phyloP scores from a whole-genome alignment of 2,113 vertebrate genomes.

The Gymnogyps californianus region DNA sequence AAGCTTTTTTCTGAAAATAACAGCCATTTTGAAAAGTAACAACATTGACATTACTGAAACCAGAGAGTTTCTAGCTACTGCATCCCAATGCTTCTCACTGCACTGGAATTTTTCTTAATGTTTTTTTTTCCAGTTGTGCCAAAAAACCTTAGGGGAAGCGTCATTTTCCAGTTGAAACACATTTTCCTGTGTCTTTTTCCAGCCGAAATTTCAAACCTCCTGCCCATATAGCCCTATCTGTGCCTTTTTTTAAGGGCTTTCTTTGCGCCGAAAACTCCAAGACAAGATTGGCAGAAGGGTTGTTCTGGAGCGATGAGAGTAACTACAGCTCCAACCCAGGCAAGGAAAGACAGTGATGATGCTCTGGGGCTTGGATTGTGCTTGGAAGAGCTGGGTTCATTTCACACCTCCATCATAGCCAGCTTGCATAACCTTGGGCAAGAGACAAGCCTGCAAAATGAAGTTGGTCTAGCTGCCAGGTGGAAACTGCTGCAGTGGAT shows the following conservation, averaged over 20 bases:
- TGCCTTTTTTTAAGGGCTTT: not conserved
- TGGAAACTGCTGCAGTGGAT: not conserved
- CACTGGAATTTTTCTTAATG: not conserved
- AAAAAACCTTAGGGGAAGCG: not conserved
- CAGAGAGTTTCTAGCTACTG: not conserved
- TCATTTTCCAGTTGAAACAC: not conserved
- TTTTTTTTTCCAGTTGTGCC: not conserved
- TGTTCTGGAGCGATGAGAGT: not conserved
- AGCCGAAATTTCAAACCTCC: not conserved
- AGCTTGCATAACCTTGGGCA: not conserved
- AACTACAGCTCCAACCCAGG: not conserved
- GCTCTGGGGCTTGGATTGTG: not conserved
- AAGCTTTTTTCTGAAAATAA: not conserved
- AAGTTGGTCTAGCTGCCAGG: not conserved
- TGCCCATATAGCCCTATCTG: not conserved
- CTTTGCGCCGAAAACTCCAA: not conserved
- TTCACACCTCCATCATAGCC: not conserved
- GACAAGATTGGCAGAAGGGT: not conserved
- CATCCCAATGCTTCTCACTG: not conserved
- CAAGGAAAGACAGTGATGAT: not conserved
- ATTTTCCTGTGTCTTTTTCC: not conserved
- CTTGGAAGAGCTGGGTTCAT: not conserved
- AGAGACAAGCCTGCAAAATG: not conserved
- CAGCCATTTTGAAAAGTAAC: not conserved
- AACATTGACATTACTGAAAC: not conserved